Percentiles rank a stretch among this genome's conserved stretches.
Conservation (phyloP, 2,113 vertebrate species). For the Terrapene triunguis region DNA sequence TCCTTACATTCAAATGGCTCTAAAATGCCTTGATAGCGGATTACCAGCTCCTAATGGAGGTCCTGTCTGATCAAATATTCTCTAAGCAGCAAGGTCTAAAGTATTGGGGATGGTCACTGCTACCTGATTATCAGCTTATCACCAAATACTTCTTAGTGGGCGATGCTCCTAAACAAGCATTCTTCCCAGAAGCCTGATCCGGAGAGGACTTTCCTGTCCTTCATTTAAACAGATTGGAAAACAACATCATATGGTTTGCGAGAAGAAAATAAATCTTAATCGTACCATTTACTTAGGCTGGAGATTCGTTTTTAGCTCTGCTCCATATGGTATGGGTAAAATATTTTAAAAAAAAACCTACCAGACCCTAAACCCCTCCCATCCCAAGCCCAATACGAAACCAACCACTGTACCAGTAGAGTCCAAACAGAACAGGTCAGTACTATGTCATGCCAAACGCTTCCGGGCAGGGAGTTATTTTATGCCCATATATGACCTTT, state of each 20-base stretch:
- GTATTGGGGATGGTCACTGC: conserved; percentile 55
- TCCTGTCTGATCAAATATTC: conserved; percentile 70
- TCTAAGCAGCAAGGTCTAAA: conserved; percentile 71
- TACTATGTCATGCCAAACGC: not conserved
- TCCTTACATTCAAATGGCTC: conserved; percentile 82
- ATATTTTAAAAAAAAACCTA: too few relatives aligned
- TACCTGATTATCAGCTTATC: conserved; percentile 81
- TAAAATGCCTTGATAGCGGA: conserved; percentile 81
- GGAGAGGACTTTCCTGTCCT: not conserved
- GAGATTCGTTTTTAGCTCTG: too few relatives aligned
- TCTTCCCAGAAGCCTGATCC: not conserved
- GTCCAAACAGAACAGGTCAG: not conserved
- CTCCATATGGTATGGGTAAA: not conserved
- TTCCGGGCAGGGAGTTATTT: not conserved
- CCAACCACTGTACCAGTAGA: too few relatives aligned
- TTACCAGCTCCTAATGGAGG: conserved; percentile 85
- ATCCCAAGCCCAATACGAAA: too few relatives aligned
- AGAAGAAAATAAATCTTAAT: not conserved
- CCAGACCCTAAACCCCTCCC: too few relatives aligned
- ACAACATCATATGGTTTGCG: not conserved
- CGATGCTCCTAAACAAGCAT: conserved; percentile 46
- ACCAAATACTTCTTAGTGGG: conserved; percentile 67
- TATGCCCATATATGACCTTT: not conserved
- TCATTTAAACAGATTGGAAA: conserved; percentile 34
- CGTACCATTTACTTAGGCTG: not conserved